Conservation (phyloP, 2,888 invertebrate species). For the Apotomis turbidana region DNA sequence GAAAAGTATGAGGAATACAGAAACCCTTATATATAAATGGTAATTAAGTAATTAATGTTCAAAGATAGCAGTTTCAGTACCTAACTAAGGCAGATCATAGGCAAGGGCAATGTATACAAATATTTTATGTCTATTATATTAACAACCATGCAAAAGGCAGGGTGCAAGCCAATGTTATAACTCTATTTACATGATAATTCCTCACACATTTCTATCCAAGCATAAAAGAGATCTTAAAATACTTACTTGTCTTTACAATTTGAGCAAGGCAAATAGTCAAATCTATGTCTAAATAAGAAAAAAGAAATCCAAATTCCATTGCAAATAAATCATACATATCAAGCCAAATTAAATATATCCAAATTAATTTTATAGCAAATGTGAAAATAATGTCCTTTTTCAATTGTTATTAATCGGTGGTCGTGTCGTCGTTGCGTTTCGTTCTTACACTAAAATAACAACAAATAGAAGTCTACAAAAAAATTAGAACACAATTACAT, state of each 20-base stretch:
- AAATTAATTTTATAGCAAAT: conserved; percentile 45
- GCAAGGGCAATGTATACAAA: too few species aligned
- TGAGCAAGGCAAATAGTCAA: conserved; percentile 67
- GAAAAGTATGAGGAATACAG: not conserved
- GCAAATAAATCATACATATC: conserved; percentile 51
- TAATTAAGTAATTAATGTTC: not conserved
- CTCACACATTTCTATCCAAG: conserved; percentile 10
- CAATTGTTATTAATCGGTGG: conserved; percentile 49
- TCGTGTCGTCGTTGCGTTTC: conserved; percentile 41
- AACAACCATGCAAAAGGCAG: too few species aligned
- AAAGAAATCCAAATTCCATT: conserved; percentile 49
- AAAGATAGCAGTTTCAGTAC: too few species aligned
- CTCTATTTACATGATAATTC: not conserved
- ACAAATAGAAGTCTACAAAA: not conserved
- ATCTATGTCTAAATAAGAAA: conserved; percentile 43
- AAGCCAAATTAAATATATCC: conserved; percentile 55
- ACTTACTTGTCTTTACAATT: conserved; percentile 53
- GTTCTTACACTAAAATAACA: conserved; percentile 14
- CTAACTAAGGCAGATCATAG: too few species aligned
- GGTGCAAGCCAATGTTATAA: not conserved
- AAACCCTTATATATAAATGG: not conserved
- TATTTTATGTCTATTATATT: too few species aligned
- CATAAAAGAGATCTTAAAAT: conserved; percentile 43
- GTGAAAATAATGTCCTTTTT: conserved; percentile 47
- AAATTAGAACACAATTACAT: too few species aligned